phyloP scores from a whole-genome alignment of 53 echinoderm and acorn worm genomes.

The Temnopleurus reevesii region DNA sequence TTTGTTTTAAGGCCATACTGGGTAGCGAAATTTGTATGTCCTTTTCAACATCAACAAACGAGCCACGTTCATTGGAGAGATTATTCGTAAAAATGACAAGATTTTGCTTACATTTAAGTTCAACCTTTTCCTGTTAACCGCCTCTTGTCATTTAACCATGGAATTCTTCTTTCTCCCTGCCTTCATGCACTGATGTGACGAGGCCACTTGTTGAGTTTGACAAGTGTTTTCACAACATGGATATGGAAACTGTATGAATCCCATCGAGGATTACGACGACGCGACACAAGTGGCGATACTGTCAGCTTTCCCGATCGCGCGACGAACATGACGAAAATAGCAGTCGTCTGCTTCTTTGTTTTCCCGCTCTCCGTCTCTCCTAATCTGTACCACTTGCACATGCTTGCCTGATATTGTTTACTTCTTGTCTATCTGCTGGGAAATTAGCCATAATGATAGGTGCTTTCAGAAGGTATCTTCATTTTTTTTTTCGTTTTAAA shows the following conservation, averaged over 20 bases:
- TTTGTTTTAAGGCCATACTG: too few relatives aligned
- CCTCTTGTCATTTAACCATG: too few relatives aligned
- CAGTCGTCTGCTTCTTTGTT: background rate
- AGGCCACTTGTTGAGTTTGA: background rate
- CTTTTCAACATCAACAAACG: too few relatives aligned
- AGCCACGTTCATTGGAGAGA: too few relatives aligned
- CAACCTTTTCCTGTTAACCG: too few relatives aligned
- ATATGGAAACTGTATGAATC: background rate
- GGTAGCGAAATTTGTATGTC: too few relatives aligned
- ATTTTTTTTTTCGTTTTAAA: too few relatives aligned
- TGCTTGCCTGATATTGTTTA: conserved; percentile 32
- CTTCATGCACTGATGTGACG: background rate
- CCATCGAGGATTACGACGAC: background rate
- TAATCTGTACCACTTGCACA: conserved; percentile 15
- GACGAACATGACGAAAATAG: background rate
- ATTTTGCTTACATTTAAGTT: too few relatives aligned
- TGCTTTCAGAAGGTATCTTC: background rate
- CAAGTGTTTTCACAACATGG: background rate
- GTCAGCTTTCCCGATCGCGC: background rate
- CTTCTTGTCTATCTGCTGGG: conserved; percentile 31
- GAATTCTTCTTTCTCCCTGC: too few relatives aligned
- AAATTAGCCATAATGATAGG: conserved; percentile 6
- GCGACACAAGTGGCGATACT: background rate
- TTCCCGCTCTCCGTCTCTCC: background rate
- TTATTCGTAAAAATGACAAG: too few relatives aligned